Conservation (phyloP, 2,888 invertebrate species). For the Drosophila histrio region DNA sequence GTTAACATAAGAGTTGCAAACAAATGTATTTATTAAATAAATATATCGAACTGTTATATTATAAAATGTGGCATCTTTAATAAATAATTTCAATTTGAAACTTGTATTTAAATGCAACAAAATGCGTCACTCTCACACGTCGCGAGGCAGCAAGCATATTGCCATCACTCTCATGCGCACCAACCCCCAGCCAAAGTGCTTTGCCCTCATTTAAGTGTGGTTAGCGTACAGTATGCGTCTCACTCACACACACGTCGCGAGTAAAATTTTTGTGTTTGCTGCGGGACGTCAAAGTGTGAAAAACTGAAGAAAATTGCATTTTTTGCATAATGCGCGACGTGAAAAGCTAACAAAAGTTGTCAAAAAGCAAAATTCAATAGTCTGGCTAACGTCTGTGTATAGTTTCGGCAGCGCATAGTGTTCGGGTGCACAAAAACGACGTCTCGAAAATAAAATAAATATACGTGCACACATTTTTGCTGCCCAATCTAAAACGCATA, state of each 20-base stretch:
- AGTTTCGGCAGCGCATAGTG: constrained; percentile 64
- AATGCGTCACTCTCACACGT: constrained; percentile 43
- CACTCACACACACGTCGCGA: constrained; percentile 75
- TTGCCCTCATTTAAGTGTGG: constrained; percentile 76
- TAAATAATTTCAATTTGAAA: background rate
- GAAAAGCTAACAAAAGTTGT: constrained; percentile 79
- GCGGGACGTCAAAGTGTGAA: constrained; percentile 74
- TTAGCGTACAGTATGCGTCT: constrained; percentile 64
- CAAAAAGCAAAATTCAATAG: constrained; percentile 62
- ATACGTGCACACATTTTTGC: constrained; percentile 74
- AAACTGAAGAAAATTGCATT: constrained; percentile 75
- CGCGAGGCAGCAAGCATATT: constrained; percentile 28
- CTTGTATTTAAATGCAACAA: background rate
- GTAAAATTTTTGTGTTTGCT: constrained; percentile 75
- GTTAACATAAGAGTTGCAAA: constrained; percentile 7
- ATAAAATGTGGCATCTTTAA: background rate
- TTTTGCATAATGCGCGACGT: constrained; percentile 81
- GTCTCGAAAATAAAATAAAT: constrained; percentile 66
- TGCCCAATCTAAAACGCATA: constrained; percentile 76
- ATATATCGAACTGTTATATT: background rate
- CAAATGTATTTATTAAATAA: background rate
- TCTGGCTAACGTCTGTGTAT: constrained; percentile 65
- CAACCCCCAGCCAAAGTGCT: constrained; percentile 61
- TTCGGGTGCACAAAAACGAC: constrained; percentile 64
- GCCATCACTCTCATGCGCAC: constrained; percentile 60